Percentiles rank a stretch among this genome's conserved stretches.
phyloP scores from a whole-genome alignment of 1,140 invertebrate genomes.

The Bombus picipes region DNA sequence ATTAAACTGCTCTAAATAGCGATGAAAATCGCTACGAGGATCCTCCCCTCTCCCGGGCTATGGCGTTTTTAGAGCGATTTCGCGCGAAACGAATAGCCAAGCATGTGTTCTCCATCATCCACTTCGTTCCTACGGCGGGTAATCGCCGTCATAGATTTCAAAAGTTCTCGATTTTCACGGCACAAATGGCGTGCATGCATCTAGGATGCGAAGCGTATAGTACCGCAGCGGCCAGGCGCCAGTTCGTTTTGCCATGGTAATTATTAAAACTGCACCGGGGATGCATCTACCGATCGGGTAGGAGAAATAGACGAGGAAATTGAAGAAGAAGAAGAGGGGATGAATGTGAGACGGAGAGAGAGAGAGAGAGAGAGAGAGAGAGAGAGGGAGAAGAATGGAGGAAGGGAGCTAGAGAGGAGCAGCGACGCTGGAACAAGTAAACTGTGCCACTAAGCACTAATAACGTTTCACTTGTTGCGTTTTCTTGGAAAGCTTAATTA shows the following conservation, averaged over 20 bases:
- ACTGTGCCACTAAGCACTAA: conserved; percentile 77
- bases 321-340: too few relatives aligned
- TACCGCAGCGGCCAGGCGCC: conserved; percentile 21
- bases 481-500: conserved; percentile 80
- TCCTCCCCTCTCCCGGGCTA: background rate
- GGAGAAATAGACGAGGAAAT: background rate
- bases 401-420: background rate
- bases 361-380: too few relatives aligned
- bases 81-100: conserved; percentile 12
- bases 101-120: conserved; percentile 46
- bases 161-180: conserved; percentile 34
- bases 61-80: background rate
- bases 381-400: background rate
- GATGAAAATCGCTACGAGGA: background rate
- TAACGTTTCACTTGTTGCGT: conserved; percentile 79
- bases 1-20: background rate
- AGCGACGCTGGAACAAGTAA: conserved; percentile 63
- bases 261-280: conserved; percentile 52
- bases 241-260: conserved; percentile 44
- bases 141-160: conserved; percentile 32
- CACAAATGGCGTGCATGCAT: conserved; percentile 1
- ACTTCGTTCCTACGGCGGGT: background rate
- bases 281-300: background rate
- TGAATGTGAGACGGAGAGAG: background rate
- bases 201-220: background rate